Evolutionary conservation across 2,888 invertebrate genomes (phyloP).

Genomic region (Gnatocerus cornutus): DNA sequence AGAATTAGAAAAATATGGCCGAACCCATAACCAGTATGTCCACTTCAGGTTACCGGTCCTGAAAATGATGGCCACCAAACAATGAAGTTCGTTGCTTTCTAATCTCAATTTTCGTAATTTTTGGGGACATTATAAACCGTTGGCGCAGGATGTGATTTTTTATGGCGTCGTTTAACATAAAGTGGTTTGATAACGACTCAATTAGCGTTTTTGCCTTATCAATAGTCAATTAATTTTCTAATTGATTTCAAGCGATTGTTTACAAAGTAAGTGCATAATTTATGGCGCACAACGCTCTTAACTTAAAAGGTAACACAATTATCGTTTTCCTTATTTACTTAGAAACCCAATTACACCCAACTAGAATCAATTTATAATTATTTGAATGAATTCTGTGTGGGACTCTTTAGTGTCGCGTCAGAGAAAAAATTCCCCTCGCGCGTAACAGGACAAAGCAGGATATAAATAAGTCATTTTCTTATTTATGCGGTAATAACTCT

Average conservation of each 20-base stretch:
- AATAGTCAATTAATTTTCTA: constrained; percentile 18
- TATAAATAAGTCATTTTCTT: constrained; percentile 65
- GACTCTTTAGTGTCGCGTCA: background rate
- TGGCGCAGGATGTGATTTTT: background rate
- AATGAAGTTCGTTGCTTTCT: constrained; percentile 12
- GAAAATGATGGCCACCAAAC: constrained; percentile 17
- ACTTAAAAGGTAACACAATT: constrained; percentile 13
- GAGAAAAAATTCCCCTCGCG: constrained; percentile 44
- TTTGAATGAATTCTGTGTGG: background rate
- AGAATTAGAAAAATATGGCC: constrained; percentile 31
- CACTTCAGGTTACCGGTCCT: constrained; percentile 7
- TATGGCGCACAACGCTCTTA: constrained; percentile 7
- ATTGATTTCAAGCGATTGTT: constrained; percentile 26
- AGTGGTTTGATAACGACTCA: constrained; percentile 10
- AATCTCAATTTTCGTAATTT: constrained; percentile 6
- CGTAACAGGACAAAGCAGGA: constrained; percentile 60
- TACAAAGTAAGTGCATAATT: constrained; percentile 16
- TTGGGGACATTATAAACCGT: background rate
- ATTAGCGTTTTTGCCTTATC: constrained; percentile 29
- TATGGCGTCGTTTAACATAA: no score
- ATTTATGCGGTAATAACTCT: constrained; percentile 68
- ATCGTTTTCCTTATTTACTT: constrained; percentile 30
- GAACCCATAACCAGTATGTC: constrained; percentile 31
- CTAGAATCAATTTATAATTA: constrained; percentile 24
- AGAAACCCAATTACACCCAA: constrained; percentile 16